phyloP scores from a whole-genome alignment of 1,140 invertebrate species.

The Sycophaga agraensis region DNA sequence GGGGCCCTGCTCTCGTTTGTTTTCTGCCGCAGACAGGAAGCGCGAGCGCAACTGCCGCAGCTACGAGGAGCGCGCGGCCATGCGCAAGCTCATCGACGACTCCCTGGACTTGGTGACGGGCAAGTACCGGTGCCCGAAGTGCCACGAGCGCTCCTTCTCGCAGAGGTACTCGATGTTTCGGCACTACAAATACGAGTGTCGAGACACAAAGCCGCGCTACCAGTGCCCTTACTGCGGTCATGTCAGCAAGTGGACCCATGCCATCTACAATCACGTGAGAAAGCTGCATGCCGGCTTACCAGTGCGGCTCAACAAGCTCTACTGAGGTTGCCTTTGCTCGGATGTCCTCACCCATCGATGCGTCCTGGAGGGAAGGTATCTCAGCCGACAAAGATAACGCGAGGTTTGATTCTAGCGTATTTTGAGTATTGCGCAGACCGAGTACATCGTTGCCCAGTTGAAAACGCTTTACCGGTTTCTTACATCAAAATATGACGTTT shows the following conservation, averaged over 20 bases:
- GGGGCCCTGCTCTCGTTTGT: background rate
- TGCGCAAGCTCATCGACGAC: background rate
- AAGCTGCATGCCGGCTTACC: conserved; percentile 40
- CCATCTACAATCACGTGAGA: conserved; percentile 50
- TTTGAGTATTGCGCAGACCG: too few species aligned
- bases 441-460: too few species aligned
- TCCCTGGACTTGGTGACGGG: conserved; percentile 1
- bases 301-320: conserved; percentile 36
- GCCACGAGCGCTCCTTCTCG: conserved; percentile 45
- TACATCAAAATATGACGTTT: too few species aligned
- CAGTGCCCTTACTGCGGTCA: conserved; percentile 61
- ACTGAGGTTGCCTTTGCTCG: too few species aligned
- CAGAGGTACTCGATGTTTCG: conserved; percentile 63
- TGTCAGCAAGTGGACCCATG: conserved; percentile 47
- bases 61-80: background rate
- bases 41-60: background rate
- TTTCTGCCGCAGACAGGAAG: background rate
- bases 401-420: too few species aligned
- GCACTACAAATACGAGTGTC: conserved; percentile 72
- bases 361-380: too few species aligned
- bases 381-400: too few species aligned
- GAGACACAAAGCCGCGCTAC: conserved; percentile 67
- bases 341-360: too few species aligned
- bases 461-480: too few species aligned
- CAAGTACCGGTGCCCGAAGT: conserved; percentile 46